Evolutionary conservation across 2,797 vertebrate species (phyloP).

Genomic region (Brachyrhaphis roseni): DNA sequence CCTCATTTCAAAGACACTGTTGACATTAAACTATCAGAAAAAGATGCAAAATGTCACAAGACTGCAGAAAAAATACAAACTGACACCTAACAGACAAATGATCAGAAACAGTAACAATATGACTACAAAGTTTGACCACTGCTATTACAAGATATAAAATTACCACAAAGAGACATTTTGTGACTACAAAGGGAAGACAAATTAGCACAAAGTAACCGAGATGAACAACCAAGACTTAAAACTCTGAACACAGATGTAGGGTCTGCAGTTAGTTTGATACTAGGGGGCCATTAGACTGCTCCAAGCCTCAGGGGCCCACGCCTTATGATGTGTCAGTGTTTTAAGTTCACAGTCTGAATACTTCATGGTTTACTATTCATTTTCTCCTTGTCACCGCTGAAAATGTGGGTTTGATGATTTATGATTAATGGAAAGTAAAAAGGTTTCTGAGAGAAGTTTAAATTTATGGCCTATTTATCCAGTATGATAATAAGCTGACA

Average conservation of each 20-base stretch:
- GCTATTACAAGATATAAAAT: background rate
- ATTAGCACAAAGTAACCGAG: background rate
- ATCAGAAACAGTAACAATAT: background rate
- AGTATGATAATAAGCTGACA: background rate
- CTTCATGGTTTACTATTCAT: background rate
- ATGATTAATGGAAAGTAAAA: background rate
- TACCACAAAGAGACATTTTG: background rate
- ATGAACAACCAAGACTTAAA: background rate
- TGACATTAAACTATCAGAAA: background rate
- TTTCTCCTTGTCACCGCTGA: background rate
- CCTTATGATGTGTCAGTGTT: background rate
- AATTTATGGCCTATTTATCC: background rate
- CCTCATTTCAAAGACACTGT: background rate
- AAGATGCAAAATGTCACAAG: background rate
- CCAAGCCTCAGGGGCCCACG: background rate
- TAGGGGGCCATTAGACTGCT: background rate
- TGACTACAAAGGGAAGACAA: conserved; percentile 3
- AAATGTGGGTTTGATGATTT: background rate
- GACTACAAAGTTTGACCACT: background rate
- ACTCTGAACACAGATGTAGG: background rate
- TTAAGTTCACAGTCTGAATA: background rate
- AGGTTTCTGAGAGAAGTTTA: background rate
- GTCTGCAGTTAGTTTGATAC: background rate
- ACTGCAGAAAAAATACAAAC: background rate
- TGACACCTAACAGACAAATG: background rate